Percentiles rank a stretch among this genome's conserved stretches.
These are phyloP conservation scores for Dysmachus trigonus DNA, from an alignment of 2,888 invertebrate genomes.

Conservation along the genomic window DNA sequence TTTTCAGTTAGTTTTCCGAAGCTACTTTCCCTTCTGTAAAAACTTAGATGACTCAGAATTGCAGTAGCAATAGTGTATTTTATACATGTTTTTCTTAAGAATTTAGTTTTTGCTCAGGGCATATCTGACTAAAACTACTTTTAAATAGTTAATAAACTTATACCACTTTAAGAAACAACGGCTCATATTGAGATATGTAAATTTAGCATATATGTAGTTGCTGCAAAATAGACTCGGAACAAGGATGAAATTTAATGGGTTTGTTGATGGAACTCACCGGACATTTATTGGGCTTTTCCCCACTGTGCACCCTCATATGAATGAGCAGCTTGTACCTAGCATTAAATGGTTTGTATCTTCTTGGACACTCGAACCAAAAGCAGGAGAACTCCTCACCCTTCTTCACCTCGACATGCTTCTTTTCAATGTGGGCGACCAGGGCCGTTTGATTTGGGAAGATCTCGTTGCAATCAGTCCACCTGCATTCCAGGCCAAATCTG, in stretches of 20 bases:
- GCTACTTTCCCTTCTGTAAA: too few relatives aligned
- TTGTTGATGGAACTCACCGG: constrained; percentile 75
- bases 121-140: too few relatives aligned
- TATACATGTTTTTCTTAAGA: too few relatives aligned
- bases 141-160: too few relatives aligned
- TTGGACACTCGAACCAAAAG: constrained; percentile 91
- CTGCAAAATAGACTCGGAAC: background rate
- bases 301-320: constrained; percentile 97
- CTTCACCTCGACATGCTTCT: constrained; percentile 86
- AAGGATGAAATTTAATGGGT: background rate
- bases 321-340: constrained; percentile 96
- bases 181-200: too few relatives aligned
- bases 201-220: background rate
- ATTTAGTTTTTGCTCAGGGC: too few relatives aligned
- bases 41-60: too few relatives aligned
- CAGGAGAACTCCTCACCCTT: constrained; percentile 92
- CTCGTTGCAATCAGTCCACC: constrained; percentile 87
- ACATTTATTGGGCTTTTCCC: constrained; percentile 98
- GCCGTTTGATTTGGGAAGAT: constrained; percentile 81
- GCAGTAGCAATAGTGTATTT: too few relatives aligned
- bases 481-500: constrained; percentile 66
- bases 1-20: too few relatives aligned
- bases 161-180: too few relatives aligned
- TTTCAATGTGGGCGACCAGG: constrained; percentile 85
- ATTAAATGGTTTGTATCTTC: constrained; percentile 91